Conservation (phyloP, 2,113 vertebrate genomes). For the Neoarius graeffei region DNA sequence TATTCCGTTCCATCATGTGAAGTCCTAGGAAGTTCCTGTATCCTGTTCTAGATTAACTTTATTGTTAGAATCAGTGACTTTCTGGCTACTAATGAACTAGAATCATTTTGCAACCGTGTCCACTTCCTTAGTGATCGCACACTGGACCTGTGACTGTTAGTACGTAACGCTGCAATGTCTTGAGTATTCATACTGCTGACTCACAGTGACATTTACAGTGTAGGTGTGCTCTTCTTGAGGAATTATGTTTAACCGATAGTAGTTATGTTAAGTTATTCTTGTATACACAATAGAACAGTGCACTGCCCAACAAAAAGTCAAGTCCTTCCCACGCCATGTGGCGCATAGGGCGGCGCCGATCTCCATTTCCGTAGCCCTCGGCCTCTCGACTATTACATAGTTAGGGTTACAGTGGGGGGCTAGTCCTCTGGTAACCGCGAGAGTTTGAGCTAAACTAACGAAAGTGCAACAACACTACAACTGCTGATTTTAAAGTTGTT, state of each 20-base stretch:
- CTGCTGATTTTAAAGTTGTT: not conserved
- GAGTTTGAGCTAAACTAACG: not conserved
- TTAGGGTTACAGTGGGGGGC: too few relatives aligned
- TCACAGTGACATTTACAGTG: not conserved
- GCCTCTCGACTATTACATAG: too few relatives aligned
- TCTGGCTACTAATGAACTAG: not conserved
- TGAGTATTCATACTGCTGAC: not conserved
- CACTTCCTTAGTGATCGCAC: not conserved
- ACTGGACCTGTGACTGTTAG: not conserved
- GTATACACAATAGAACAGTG: not conserved
- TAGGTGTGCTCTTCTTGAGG: not conserved
- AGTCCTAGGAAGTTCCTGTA: not conserved
- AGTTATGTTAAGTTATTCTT: not conserved
- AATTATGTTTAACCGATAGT: not conserved
- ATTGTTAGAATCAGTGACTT: not conserved
- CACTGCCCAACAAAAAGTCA: not conserved
- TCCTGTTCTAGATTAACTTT: not conserved
- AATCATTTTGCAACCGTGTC: not conserved
- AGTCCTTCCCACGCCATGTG: too few relatives aligned
- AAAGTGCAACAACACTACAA: not conserved
- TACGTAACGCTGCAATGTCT: not conserved
- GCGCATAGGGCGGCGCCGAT: too few relatives aligned
- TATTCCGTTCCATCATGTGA: not conserved
- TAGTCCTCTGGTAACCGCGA: too few relatives aligned
- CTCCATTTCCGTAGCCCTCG: too few relatives aligned